A percentile compares a stretch with the other conserved stretches of the same genome.
Conservation (phyloP, 2,888 invertebrate species). For the Cheilosia vernalis region DNA sequence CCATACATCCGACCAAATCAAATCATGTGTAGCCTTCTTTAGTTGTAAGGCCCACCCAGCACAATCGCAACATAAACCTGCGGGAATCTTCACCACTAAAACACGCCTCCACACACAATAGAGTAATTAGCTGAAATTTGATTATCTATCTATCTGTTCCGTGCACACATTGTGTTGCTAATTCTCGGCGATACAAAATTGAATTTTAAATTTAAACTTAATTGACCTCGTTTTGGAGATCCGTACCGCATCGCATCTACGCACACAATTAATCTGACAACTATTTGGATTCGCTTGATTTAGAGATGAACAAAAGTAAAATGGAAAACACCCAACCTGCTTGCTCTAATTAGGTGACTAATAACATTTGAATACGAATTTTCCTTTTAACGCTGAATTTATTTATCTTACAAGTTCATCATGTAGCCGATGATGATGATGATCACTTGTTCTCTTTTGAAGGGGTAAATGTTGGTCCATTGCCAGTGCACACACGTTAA, state of each 20-base stretch:
- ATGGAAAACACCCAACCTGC: neutral
- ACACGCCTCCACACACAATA: neutral
- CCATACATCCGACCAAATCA: too few relatives aligned
- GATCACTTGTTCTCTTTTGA: slow-evolving; percentile 16
- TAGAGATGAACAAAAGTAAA: neutral
- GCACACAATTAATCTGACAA: neutral
- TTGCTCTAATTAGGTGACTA: slow-evolving; percentile 6
- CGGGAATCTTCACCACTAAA: neutral
- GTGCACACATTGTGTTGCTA: neutral
- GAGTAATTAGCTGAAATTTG: neutral
- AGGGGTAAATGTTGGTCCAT: slow-evolving; percentile 29
- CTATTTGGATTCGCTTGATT: neutral
- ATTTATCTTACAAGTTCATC: slow-evolving; percentile 51
- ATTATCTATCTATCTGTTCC: neutral
- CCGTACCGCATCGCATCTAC: neutral
- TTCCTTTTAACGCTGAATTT: slow-evolving; percentile 27
- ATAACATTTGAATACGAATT: slow-evolving; percentile 10
- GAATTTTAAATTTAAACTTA: slow-evolving; percentile 4
- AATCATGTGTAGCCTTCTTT: too few relatives aligned
- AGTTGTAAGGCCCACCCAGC: neutral
- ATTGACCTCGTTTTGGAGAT: slow-evolving; percentile 2
- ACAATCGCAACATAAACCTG: too few relatives aligned
- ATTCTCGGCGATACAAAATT: neutral
- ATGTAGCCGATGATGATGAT: slow-evolving; percentile 1
- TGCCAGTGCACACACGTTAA: slow-evolving; percentile 51